Evolutionary conservation across 1,140 invertebrate species (phyloP).

Genomic region (Drosophila trapezifrons): DNA sequence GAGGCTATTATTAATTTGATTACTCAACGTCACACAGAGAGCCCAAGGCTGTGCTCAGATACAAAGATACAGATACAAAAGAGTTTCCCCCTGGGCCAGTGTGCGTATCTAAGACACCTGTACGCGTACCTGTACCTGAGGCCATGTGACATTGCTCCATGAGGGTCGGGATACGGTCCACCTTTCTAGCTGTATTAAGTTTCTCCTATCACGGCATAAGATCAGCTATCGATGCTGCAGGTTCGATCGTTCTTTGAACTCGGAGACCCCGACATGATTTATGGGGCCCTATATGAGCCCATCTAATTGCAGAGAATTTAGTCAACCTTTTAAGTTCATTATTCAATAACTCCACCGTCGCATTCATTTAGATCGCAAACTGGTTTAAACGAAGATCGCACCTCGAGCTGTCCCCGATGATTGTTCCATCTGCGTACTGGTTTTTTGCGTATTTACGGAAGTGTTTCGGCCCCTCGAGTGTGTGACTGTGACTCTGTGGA

Average conservation of each 20-base stretch:
- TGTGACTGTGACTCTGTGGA: slow-evolving; percentile 33
- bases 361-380: slow-evolving; percentile 38
- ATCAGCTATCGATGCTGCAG: slow-evolving; percentile 29
- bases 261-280: slow-evolving; percentile 30
- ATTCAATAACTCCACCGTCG: slow-evolving; percentile 35
- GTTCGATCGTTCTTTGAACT: slow-evolving; percentile 30
- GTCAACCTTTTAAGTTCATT: slow-evolving; percentile 50
- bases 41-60: slow-evolving; percentile 22
- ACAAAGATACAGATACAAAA: slow-evolving; percentile 42
- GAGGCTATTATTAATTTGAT: slow-evolving; percentile 74
- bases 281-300: slow-evolving; percentile 8
- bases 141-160: slow-evolving; percentile 43
- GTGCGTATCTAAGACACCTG: slow-evolving; percentile 26
- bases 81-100: not conserved
- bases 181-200: slow-evolving; percentile 44
- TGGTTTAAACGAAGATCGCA: slow-evolving; percentile 54
- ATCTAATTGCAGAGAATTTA: slow-evolving; percentile 49
- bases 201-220: slow-evolving; percentile 34
- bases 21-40: slow-evolving; percentile 53
- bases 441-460: slow-evolving; percentile 76
- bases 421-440: slow-evolving; percentile 64
- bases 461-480: slow-evolving; percentile 49
- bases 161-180: slow-evolving; percentile 15
- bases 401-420: slow-evolving; percentile 51
- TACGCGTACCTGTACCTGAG: slow-evolving; percentile 39